Evolutionary conservation across 2,113 vertebrate genomes (phyloP).

Genomic region (Hipposideros armiger): DNA sequence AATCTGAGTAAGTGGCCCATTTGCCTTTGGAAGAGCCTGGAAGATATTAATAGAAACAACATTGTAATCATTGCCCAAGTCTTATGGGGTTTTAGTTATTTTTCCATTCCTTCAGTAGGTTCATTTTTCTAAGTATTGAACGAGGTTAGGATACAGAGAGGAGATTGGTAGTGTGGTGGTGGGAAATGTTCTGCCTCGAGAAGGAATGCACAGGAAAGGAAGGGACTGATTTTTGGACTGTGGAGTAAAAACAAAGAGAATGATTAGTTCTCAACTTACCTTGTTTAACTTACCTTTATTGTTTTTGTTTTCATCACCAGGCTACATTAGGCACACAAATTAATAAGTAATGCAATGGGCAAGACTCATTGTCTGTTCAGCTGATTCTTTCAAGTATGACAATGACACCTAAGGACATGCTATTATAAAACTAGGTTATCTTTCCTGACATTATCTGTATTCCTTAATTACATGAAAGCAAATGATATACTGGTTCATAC

Average conservation of each 20-base stretch:
- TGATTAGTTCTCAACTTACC: neutral
- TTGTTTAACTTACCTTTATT: neutral
- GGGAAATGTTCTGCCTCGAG: neutral
- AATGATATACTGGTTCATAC: neutral
- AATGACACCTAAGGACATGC: neutral
- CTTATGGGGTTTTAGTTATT: neutral
- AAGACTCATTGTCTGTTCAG: neutral
- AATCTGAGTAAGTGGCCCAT: neutral
- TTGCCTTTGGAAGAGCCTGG: constrained; percentile 14
- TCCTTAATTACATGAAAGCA: neutral
- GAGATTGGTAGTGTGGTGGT: neutral
- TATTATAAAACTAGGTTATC: neutral
- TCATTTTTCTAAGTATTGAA: constrained; percentile 20
- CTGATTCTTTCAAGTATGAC: neutral
- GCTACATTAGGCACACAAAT: neutral
- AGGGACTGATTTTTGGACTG: neutral
- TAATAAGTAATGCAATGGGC: neutral
- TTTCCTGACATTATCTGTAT: neutral
- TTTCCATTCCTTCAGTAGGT: neutral
- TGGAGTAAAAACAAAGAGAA: neutral
- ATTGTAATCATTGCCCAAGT: neutral
- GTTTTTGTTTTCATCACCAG: neutral
- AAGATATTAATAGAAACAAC: neutral
- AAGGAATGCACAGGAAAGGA: neutral
- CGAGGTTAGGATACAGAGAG: neutral